Percentiles rank a stretch among this genome's conserved stretches.
Conservation (phyloP, 2,113 vertebrate genomes). For the Cnemophilus loriae region DNA sequence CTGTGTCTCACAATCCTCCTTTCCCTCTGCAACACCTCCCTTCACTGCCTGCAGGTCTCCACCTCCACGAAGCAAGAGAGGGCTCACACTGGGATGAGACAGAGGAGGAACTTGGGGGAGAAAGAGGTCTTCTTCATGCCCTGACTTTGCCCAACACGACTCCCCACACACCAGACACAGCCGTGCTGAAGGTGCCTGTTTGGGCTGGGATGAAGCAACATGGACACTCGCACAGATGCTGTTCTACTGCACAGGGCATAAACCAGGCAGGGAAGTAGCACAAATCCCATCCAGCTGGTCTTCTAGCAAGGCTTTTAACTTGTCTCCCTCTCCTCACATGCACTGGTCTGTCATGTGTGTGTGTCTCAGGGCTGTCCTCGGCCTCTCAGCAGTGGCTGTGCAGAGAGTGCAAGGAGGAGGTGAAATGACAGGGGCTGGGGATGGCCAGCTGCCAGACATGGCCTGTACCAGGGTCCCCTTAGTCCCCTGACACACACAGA, state of each 20-base stretch:
- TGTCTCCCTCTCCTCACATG: background rate
- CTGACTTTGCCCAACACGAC: background rate
- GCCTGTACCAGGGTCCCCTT: conserved; percentile 60
- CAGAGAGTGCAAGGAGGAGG: background rate
- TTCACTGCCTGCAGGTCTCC: background rate
- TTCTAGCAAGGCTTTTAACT: background rate
- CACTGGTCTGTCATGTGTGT: background rate
- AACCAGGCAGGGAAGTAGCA: background rate
- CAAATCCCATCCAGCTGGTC: background rate
- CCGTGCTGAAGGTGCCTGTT: background rate
- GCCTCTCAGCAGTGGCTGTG: background rate
- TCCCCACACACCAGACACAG: background rate
- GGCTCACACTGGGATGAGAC: background rate
- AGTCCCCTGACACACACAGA: background rate
- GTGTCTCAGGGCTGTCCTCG: background rate
- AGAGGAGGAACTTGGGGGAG: background rate
- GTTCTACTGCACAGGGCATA: background rate
- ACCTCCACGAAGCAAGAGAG: background rate
- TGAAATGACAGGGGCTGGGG: background rate
- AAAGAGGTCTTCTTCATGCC: background rate
- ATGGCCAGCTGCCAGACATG: background rate
- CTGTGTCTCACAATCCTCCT: rapidly evolving
- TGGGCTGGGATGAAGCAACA: background rate
- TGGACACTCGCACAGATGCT: background rate
- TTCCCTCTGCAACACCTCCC: background rate